Evolutionary conservation across 2,888 invertebrate genomes (phyloP), one percentile per base, ranked within the genome.

Genomic region (Cephonodes hylas): DNA sequence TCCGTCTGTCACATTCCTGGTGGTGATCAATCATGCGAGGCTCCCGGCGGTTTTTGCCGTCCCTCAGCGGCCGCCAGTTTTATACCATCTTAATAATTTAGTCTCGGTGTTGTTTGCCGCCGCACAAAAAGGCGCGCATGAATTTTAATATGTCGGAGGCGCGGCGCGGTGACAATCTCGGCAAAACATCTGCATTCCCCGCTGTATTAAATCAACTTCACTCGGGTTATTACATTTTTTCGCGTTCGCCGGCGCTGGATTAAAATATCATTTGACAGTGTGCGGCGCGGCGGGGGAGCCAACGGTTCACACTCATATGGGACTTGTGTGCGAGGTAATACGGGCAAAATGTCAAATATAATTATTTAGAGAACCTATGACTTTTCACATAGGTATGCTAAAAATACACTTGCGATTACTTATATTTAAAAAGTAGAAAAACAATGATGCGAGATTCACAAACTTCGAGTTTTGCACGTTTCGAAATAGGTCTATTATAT

Each of bases 21-120:
- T 10, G 44, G 20, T 53, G 27, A 53, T 53, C 31, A 53, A 53
- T 53, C 53, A 53, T 18, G 6, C 27, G 18, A 15, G 53, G 15
- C 15, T 15, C 27, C 7, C 8, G 27, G 18, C 3, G 27, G 18
- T 53, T 53, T 53, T 53, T 53, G 53, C 27, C 10, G 27, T 27
- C 53, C 53, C 27, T 27, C 31, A 27, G 31, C 31, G 18, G 20
- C 20, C 44, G 44, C 18, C 18, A 53, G 25, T 53, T 53, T 53
- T 18, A 53, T 53, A 53, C 53, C 53, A 53, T 53, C 53, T 53
- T 53, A 53, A 53, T 53, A 53, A 53, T 53, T 53, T 53, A 18
- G 31, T 20, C 18, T 27, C 27, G 44, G 44, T 44, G 18, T 44
- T 38, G 38, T 38, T 38, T 38, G 38, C 38, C 38, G 38, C 38